Base-by-base conservation (phyloP, 2,113 vertebrate genomes). In the Phaethon lepturus region DNA sequence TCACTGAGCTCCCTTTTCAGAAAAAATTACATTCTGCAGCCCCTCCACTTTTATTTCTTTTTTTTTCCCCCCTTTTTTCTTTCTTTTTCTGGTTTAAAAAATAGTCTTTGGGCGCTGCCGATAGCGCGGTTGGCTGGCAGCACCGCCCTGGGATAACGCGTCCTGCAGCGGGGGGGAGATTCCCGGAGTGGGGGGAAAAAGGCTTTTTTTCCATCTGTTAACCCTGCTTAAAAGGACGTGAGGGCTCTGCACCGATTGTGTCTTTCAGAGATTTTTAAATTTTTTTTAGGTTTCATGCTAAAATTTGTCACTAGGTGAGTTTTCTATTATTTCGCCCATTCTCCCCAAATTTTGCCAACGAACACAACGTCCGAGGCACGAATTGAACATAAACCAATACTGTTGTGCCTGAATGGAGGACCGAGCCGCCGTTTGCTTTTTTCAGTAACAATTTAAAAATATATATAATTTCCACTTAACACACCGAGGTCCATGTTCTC, bases 171-270 rank as follows among this genome's bases (percentile, higher is more conserved):
- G 26, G 47, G 53, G 4, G 7, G 22, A 74, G 85, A 67, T 75
- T 35, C 59, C 56, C 75, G 3, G 67, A 28, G 4, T 6, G 5
- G 17, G 33, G 16, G 56, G 7, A 1, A 29, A 86, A 76, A 55
- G 12, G 7, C 0, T 45, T 62, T 66, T 45, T 55, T 17, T 16
- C 23, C 3, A 2, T 3, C 0, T 44, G 9, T 88, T 77, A 83
- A 47, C 38, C 52, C 5, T 8, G 7, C 18, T 81, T 44, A 81
- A 86, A 84, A 6, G n/a, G 25, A 56, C 10, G 4, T 6, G 62
- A 49, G 35, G 16, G 38, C 24, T 93, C 33, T 5, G 22, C 52
- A 20, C 8, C 15, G 35, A 25, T 5, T 20, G 33, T 69, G 14
- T 20, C 29, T 67, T 77, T 59, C 7, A 3, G 26, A 40, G 9